Base-by-base conservation (phyloP, 92 coral and sea anemone genomes). In the Chrysogorgia sp. region DNA sequence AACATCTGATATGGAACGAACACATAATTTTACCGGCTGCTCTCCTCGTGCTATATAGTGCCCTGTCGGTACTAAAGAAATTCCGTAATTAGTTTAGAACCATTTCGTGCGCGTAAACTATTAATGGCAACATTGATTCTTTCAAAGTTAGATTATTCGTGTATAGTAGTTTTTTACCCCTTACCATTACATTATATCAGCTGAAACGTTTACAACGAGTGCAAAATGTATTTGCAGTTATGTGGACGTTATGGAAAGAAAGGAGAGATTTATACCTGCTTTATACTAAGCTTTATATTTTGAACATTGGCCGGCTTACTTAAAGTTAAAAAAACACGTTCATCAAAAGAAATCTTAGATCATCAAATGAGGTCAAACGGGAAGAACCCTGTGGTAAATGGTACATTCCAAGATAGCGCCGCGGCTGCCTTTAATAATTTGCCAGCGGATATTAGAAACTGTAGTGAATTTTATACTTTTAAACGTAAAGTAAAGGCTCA, bases 41-140 rank as follows among this genome's bases (percentile, higher is more conserved):
- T 67, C n/a, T 87, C 88, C 6, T 79, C 83, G 10, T 87, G 88
- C 50, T 74, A 79, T n/a, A n/a, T 53, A 58, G 56, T 15, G 72
- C 68, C 14, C 75, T 84, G 40, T 56, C 86, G 19, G 71, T 82
- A 15, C 57, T 84, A 15, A 43, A 75, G 55, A 88, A 84, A 63
- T 47, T 80, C 47, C 58, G 68, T 40, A 80, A 84, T 48, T n/a
- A n/a, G n/a, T n/a, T 24, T 84, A 2, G 81, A 88, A 20, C 86
- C 86, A 15, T 68, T 17, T 47, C 80, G 59, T 61, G 56, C 81
- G 14, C 85, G 85, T 23, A 84, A 84, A 52, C 88, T 65, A 31
- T 67, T 84, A 29, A 88, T 69, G 3, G 83, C 84, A 62, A 40
- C 65, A 17, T 56, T 88, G 5, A 78, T 87, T 2, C 28, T 78